phyloP scores from a whole-genome alignment of 2,113 vertebrate genomes.

The Brachyhypopomus occidentalis region DNA sequence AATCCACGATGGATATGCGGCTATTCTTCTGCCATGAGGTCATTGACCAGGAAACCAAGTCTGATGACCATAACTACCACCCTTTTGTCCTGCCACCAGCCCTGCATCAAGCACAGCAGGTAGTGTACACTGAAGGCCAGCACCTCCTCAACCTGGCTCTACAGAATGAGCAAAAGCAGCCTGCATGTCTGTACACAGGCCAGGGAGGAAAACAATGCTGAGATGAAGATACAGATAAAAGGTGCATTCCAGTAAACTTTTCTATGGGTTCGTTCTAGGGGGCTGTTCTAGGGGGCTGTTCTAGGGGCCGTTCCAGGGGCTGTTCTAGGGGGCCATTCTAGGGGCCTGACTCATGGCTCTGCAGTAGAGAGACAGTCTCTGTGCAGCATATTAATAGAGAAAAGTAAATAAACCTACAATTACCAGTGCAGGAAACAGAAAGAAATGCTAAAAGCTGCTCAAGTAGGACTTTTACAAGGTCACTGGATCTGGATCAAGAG shows the following conservation, averaged over 20 bases:
- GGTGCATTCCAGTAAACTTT: background rate
- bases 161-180: background rate
- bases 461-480: background rate
- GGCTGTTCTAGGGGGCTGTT: too few relatives aligned
- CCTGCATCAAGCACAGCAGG: slow-evolving; percentile 27
- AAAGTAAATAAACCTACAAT: background rate
- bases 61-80: slow-evolving; percentile 68
- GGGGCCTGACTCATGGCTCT: background rate
- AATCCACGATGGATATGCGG: slow-evolving; percentile 49
- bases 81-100: slow-evolving; percentile 60
- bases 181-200: background rate
- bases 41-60: slow-evolving; percentile 68
- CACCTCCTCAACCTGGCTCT: background rate
- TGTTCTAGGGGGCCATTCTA: background rate
- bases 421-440: background rate
- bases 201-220: background rate
- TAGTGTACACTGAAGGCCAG: background rate
- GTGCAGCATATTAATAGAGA: background rate
- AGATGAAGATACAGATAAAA: background rate
- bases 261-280: background rate
- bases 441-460: background rate
- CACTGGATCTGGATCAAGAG: background rate
- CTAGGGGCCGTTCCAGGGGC: too few relatives aligned
- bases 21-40: slow-evolving; percentile 53
- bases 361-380: background rate